Evolutionary conservation across 2,113 vertebrate genomes (phyloP), one percentile per base, ranked within the genome.

Genomic region (Spea bombifrons): DNA sequence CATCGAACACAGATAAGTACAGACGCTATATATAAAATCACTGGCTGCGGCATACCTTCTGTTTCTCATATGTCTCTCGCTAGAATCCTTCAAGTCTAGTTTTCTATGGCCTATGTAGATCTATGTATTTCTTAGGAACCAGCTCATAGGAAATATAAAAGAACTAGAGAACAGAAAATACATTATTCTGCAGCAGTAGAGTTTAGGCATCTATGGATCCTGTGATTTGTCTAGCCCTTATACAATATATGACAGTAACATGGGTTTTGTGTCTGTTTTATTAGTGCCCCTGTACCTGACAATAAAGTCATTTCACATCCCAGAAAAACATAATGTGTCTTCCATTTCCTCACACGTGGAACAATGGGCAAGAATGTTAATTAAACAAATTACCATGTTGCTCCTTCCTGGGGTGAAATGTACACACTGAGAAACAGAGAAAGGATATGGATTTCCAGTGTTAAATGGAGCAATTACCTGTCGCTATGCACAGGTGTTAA

Each of bases 251-350:
- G 61, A 5, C n/a, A 17, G 61, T 16, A 15, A 64, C n/a, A 64
- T 1, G 15, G 55, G 43, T 67, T n/a, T 12, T 12, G 43, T 45
- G 7, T 10, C 5, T 10, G 8, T 45, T 44, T 67, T 48, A 71
- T 71, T 53, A 71, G 30, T 70, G 67, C 47, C 48, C 68, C 6
- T 70, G 53, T 70, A 61, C 48, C 53, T 17, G n/a, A 55, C 48
- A 78, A 79, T 80, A 80, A 80, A 74, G 53, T 73, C 12, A n/a
- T 45, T 55, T 7, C n/a, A 17, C 15, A 61, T 59, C 49, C 47
- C 5, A 55, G 67, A 57, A 2, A 57, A 30, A 53, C 15, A 17
- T 13, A 61, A 48, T 52, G 16, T 65, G 0, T n/a, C 44, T 78
- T 71, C 3, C 59, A 49, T 50, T 15, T 70, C 8, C n/a, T 16